These are phyloP conservation scores for Aromia moschata DNA, from an alignment of 2,888 invertebrate genomes.

Conservation along the genomic window DNA sequence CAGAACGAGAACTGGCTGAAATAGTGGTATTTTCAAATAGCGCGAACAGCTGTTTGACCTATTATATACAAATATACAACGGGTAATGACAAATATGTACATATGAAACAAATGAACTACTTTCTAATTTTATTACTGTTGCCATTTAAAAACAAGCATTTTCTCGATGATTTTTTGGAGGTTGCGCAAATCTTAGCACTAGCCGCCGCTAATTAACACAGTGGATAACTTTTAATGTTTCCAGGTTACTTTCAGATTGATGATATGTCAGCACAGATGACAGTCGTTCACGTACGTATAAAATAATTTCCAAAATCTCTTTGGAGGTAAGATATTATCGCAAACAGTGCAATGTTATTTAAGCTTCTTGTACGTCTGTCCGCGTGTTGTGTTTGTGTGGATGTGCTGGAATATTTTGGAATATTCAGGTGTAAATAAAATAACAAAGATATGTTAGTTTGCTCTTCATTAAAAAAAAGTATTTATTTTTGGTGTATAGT, in stretches of 20 bases:
- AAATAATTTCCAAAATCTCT: conserved; percentile 40
- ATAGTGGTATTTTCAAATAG: no score
- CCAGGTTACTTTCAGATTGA: conserved; percentile 37
- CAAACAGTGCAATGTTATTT: conserved; percentile 53
- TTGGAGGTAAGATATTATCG: conserved; percentile 60
- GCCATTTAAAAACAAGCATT: no score
- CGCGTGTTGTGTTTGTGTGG: conserved; percentile 45
- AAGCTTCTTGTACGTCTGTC: conserved; percentile 39
- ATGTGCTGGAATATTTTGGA: conserved; percentile 40
- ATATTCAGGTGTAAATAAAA: conserved; percentile 42
- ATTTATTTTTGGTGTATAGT: conserved; percentile 35
- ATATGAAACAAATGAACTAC: no score
- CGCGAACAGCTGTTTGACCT: no score
- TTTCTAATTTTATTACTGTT: no score
- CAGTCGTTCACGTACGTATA: conserved; percentile 55
- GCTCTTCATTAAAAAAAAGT: conserved; percentile 23
- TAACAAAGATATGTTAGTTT: conserved; percentile 32
- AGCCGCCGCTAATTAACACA: no score
- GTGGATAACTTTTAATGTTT: conserved; percentile 37
- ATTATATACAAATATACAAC: no score
- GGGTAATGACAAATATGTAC: no score
- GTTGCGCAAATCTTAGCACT: no score
- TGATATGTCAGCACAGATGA: conserved; percentile 30
- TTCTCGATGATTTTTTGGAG: no score
- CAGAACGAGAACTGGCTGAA: no score